These are phyloP conservation scores for Lithosia quadra DNA, from an alignment of 2,888 invertebrate species.

Conservation along the genomic window DNA sequence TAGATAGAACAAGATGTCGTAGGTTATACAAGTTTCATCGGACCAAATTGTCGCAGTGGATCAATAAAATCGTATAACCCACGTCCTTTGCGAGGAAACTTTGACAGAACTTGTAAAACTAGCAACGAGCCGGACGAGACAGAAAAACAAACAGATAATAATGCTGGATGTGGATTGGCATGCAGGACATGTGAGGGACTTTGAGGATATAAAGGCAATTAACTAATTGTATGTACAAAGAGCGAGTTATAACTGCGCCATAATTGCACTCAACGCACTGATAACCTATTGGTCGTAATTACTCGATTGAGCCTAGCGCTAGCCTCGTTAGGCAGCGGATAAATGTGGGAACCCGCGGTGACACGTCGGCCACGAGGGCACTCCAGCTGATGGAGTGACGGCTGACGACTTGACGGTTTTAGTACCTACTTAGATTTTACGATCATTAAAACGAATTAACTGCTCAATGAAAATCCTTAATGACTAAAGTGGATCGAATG, in stretches of 20 bases:
- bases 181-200: slow-evolving; percentile 25
- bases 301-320: slow-evolving; percentile 24
- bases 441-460: slow-evolving; percentile 46
- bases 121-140: slow-evolving; percentile 15
- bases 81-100: slow-evolving; percentile 21
- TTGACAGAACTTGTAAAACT: slow-evolving; percentile 27
- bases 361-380: slow-evolving; percentile 42
- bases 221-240: slow-evolving; percentile 64
- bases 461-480: slow-evolving; percentile 27
- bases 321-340: slow-evolving; percentile 41
- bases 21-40: slow-evolving; percentile 11
- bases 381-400: slow-evolving; percentile 38
- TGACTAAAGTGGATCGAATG: neutral
- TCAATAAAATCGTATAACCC: slow-evolving; percentile 23
- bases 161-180: slow-evolving; percentile 34
- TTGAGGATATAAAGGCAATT: slow-evolving; percentile 48
- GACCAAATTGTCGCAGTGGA: slow-evolving; percentile 21
- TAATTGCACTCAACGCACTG: slow-evolving; percentile 48
- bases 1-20: neutral
- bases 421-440: slow-evolving; percentile 46
- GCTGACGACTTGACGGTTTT: slow-evolving; percentile 41
- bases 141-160: slow-evolving; percentile 34
- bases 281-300: slow-evolving; percentile 52
- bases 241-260: slow-evolving; percentile 45
- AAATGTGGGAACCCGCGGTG: slow-evolving; percentile 45